phyloP scores from a whole-genome alignment of 1,140 invertebrate genomes.

The Vanessa tameamea region DNA sequence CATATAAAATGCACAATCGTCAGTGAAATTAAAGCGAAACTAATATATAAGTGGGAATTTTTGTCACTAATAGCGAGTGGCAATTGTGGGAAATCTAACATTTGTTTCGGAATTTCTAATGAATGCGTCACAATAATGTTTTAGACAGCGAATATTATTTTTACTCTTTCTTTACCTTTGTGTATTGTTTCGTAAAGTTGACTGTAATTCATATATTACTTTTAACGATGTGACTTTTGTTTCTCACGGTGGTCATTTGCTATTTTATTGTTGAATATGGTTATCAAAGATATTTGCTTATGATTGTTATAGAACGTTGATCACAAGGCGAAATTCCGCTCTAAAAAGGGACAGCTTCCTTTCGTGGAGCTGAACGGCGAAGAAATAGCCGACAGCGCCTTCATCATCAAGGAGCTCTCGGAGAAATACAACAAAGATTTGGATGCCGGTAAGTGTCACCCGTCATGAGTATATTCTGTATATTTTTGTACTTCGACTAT shows the following conservation, averaged over 20 bases:
- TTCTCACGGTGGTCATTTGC: background rate
- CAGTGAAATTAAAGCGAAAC: no score
- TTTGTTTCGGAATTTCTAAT: no score
- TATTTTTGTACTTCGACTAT: background rate
- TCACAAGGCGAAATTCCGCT: constrained; percentile 95
- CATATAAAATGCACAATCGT: no score
- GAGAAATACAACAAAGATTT: constrained; percentile 91
- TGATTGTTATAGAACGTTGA: constrained; percentile 91
- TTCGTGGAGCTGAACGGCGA: constrained; percentile 96
- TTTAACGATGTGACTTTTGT: background rate
- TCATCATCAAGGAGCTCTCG: constrained; percentile 93
- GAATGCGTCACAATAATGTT: no score
- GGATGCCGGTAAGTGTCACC: constrained; percentile 81
- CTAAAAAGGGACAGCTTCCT: constrained; percentile 95
- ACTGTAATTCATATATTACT: no score
- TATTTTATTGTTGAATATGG: background rate
- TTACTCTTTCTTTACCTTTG: no score
- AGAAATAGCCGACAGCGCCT: constrained; percentile 93
- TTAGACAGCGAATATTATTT: no score
- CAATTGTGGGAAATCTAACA: no score
- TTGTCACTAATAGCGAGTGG: no score
- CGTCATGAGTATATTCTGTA: background rate
- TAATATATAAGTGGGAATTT: no score
- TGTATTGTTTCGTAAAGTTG: no score
- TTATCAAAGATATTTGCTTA: constrained; percentile 1